phyloP scores from a whole-genome alignment of 2,888 invertebrate species.

The Hoplodrina ambigua region DNA sequence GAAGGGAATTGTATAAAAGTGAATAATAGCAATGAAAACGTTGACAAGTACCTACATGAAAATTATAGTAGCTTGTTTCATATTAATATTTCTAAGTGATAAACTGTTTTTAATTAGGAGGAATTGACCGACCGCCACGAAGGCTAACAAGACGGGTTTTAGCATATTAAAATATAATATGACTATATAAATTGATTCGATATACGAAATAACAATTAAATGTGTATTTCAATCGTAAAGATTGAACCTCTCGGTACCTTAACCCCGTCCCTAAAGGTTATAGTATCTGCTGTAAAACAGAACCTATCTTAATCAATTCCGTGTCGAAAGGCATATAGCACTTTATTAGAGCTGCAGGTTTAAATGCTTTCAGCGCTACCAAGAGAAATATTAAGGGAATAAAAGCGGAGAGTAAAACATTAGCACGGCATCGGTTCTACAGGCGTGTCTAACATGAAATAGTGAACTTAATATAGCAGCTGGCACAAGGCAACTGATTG shows the following conservation, averaged over 20 bases:
- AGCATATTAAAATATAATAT: too few relatives aligned
- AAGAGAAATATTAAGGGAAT: slow-evolving; percentile 71
- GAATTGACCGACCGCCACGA: too few relatives aligned
- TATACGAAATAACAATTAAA: too few relatives aligned
- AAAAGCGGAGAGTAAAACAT: slow-evolving; percentile 70
- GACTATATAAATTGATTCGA: too few relatives aligned
- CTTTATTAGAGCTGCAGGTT: slow-evolving; percentile 38
- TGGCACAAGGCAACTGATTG: slow-evolving; percentile 38
- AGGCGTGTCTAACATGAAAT: slow-evolving; percentile 72
- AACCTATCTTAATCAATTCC: slow-evolving; percentile 45
- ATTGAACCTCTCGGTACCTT: too few relatives aligned
- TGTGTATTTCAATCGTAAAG: too few relatives aligned
- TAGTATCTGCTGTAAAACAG: background rate
- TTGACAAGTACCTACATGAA: background rate
- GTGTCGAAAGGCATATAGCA: slow-evolving; percentile 40
- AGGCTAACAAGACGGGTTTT: too few relatives aligned
- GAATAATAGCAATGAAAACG: background rate
- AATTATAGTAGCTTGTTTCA: background rate
- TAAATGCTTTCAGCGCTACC: slow-evolving; percentile 58
- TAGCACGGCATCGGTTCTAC: slow-evolving; percentile 67
- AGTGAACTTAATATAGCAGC: slow-evolving; percentile 66
- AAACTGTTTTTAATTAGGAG: too few relatives aligned
- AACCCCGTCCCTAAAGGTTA: background rate
- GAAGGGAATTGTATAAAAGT: background rate
- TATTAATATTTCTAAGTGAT: too few relatives aligned